Evolutionary conservation across 2,888 invertebrate genomes (phyloP).

Genomic region (Stomorhina lunata): DNA sequence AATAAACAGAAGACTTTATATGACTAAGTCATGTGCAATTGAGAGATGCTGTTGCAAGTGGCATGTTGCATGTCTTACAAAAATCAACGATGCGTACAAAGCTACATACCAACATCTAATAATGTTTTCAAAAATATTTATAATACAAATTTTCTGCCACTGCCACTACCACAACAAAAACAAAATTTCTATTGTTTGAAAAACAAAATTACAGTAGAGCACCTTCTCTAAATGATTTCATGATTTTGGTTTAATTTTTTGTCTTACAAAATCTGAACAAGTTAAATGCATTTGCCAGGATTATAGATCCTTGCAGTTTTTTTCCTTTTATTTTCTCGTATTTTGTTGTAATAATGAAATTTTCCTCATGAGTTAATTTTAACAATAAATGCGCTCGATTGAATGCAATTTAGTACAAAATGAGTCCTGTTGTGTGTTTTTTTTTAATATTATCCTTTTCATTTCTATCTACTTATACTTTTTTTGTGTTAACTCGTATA

Average conservation of each 20-base stretch:
- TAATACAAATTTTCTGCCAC: slow-evolving; percentile 39
- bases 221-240: slow-evolving; percentile 46
- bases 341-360: slow-evolving; percentile 77
- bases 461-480: background rate
- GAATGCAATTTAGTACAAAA: slow-evolving; percentile 75
- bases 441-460: background rate
- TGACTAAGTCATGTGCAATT: slow-evolving; percentile 57
- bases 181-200: slow-evolving; percentile 51
- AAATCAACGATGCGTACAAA: slow-evolving; percentile 49
- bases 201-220: slow-evolving; percentile 32
- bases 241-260: slow-evolving; percentile 34
- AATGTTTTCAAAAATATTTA: slow-evolving; percentile 27
- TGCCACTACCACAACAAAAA: background rate
- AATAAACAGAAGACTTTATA: no score
- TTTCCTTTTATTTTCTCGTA: slow-evolving; percentile 13
- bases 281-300: slow-evolving; percentile 59
- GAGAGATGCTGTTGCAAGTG: slow-evolving; percentile 63
- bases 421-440: slow-evolving; percentile 61
- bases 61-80: slow-evolving; percentile 52
- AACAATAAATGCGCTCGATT: slow-evolving; percentile 79
- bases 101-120: slow-evolving; percentile 53
- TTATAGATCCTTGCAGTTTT: slow-evolving; percentile 44
- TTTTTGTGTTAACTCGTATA: no score
- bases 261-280: slow-evolving; percentile 36
- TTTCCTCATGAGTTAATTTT: slow-evolving; percentile 79